Evolutionary conservation across 2,888 invertebrate genomes (phyloP), one percentile per base, ranked within the genome.

Genomic region (Brachyptera risi): DNA sequence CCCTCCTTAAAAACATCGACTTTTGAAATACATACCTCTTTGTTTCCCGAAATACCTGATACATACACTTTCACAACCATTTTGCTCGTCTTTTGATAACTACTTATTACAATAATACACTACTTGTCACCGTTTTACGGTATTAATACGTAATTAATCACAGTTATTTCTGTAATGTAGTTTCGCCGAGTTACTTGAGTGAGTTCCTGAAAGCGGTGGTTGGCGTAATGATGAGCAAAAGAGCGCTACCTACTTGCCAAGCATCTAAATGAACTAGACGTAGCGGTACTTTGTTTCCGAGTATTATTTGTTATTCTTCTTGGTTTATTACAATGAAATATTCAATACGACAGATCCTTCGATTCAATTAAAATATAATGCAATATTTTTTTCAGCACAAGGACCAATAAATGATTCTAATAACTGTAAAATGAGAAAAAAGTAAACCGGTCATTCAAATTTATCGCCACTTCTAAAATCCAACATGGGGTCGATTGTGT

Each of bases 31-130:
- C 84, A 83, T 80, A 92, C 93, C 88, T 94, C 93, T 81, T 94
- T 92, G 77, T 92, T 93, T 72, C 92, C 93, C 73, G 92, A 93
- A 80, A 92, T 92, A 73, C 92, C 92, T 76, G 92, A 92, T 74
- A 93, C 81, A 79, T 90, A 94, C 68, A 94, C 85, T 83, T 92
- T 93, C 72, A 94, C 87, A 77, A 89, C 92, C 93, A 94, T 94
- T 76, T 71, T 75, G 68, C 42, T 37, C 37, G 35, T 37, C 17
- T 35, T 13, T 23, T 3, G 9, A 44, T 40, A 56, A 59, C 63
- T 54, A 63, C 59, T 60, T 19, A 47, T 47, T 9, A 17, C 21
- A 35, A 37, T 17, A 19, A 37, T 17, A 26, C 26, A 51, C 27
- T 51, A 51, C 27, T 54, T 47, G 24, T 47, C 47, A 47, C 47